Percentiles rank a stretch among this genome's conserved stretches.
Evolutionary conservation across 2,888 invertebrate species (phyloP).

Genomic region (Gastrophysa polygoni): DNA sequence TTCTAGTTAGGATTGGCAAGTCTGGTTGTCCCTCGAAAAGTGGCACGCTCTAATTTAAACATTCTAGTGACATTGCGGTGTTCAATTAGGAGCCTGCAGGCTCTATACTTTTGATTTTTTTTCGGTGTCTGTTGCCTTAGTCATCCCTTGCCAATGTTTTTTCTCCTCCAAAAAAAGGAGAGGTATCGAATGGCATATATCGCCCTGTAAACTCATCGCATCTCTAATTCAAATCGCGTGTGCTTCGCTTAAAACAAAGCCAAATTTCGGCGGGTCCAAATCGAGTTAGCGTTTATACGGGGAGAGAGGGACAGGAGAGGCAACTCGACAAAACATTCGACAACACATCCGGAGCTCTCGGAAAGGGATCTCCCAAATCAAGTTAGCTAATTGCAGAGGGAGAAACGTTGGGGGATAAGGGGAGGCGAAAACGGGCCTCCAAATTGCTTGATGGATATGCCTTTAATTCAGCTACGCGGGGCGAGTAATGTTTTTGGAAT

Average conservation of each 20-base stretch:
- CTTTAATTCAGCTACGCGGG: slow-evolving; percentile 36
- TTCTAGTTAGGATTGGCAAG: too few relatives aligned
- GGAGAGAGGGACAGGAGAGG: slow-evolving; percentile 31
- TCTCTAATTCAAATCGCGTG: slow-evolving; percentile 49
- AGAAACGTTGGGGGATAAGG: slow-evolving; percentile 32
- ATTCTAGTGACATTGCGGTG: too few relatives aligned
- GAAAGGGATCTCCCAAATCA: slow-evolving; percentile 60
- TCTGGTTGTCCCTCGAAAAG: too few relatives aligned
- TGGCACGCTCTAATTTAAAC: too few relatives aligned
- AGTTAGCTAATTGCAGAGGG: slow-evolving; percentile 60
- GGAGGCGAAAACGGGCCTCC: slow-evolving; percentile 13
- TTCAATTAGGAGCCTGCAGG: too few relatives aligned
- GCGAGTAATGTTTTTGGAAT: slow-evolving; percentile 39
- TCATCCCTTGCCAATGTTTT: too few relatives aligned
- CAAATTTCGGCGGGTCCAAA: slow-evolving; percentile 45
- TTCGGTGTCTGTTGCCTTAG: too few relatives aligned
- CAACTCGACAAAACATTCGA: slow-evolving; percentile 56
- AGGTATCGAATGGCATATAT: neutral
- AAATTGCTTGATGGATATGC: slow-evolving; percentile 33
- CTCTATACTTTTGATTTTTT: too few relatives aligned
- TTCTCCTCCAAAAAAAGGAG: too few relatives aligned
- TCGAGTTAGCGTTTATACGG: slow-evolving; percentile 47
- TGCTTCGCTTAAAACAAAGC: slow-evolving; percentile 47
- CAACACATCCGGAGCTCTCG: slow-evolving; percentile 56
- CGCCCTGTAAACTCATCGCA: slow-evolving; percentile 13